Evolutionary conservation across 2,888 invertebrate genomes (phyloP), one percentile per base, ranked within the genome.

Genomic region (Prionchulus punctatus): DNA sequence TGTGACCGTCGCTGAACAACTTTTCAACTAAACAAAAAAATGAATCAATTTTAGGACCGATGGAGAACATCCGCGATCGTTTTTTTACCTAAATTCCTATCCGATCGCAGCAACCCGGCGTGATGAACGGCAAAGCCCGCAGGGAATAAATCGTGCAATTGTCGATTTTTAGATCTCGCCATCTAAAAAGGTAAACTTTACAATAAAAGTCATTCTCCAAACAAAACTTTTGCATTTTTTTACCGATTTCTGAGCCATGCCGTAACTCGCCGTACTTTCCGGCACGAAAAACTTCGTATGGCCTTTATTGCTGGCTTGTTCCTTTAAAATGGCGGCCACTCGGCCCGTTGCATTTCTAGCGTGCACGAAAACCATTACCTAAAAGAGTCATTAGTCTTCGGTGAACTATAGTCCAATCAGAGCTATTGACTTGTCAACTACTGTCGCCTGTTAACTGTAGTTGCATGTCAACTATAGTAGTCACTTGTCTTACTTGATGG

Each of bases 311-410:
- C 81, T 79, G 0, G 91, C 89, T 60, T 84, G 72, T 64, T 92
- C 90, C 58, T 84, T 81, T 1, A 99, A 72, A 1, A 82, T 79
- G 64, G 82, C 82, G 0, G 94, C 96, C 0, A 89, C 87, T 55
- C 84, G 79, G 31, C 86, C 83, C 0, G 98, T 99, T 12, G 91
- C 89, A 77, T 94, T 96, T 28, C 98, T 80, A 0, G 96, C 91
- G 73, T 98, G 96, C 0, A 98, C 96, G 73, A 98, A 98, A 1
- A 98, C 89, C 89, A 98, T 91, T 0, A 88, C 80, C 77, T 79
- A 62, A 31, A 62, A 31, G 48, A 28, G n/a, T 43, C 7, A 57
- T 28, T 21, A 30, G 15, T n/a, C 12, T 31, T 28, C 25, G 12
- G 36, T 23, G n/a, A 56, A 56, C 36, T 57, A 26, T 4, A 50